Evolutionary conservation across 2,113 vertebrate species (phyloP), one percentile per base, ranked within the genome.

Genomic region (Archilochus colubris): DNA sequence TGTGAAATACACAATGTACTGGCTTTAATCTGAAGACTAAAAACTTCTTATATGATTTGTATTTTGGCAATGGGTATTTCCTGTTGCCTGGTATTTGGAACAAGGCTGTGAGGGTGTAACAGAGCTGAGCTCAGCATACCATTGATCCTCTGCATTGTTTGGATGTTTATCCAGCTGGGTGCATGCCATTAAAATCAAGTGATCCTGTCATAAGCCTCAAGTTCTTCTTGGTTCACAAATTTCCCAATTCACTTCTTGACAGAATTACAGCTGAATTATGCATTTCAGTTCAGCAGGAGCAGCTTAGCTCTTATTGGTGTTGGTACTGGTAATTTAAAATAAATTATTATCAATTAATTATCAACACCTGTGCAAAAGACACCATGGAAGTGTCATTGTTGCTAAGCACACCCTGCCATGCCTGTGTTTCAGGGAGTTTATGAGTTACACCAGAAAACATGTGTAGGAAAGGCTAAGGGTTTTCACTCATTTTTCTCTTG

Each of bases 271-370:
- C 40, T 53, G 80, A 80, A n/a, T 2, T 3, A 25, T 31, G 3
- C 10, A 22, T 73, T 57, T 54, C 36, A 46, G 21, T 50, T 74
- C 46, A 69, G 12, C n/a, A 48, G 57, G 48, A 57, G 15, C 23
- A 18, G 20, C 33, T 48, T 5, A 18, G 55, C 17, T 57, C 40
- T 9, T 0, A 0, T 16, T 18, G 48, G 51, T 28, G 0, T 6
- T 54, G 58, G 24, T 28, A 14, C 4, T 57, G 21, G 8, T 9
- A 24, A 53, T 9, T 76, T 59, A 86, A 80, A 91, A 48, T 38
- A 76, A n/a, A n/a, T n/a, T n/a, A n/a, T n/a, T n/a, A n/a, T n/a
- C n/a, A n/a, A n/a, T 12, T 9, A 3, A 5, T 67, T 63, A 38
- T 53, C 54, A 62, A 33, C 36, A 17, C 12, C 9, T n/a, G 18